Evolutionary conservation across 2,888 invertebrate species (phyloP).

Genomic region (Lissonota sp.): DNA sequence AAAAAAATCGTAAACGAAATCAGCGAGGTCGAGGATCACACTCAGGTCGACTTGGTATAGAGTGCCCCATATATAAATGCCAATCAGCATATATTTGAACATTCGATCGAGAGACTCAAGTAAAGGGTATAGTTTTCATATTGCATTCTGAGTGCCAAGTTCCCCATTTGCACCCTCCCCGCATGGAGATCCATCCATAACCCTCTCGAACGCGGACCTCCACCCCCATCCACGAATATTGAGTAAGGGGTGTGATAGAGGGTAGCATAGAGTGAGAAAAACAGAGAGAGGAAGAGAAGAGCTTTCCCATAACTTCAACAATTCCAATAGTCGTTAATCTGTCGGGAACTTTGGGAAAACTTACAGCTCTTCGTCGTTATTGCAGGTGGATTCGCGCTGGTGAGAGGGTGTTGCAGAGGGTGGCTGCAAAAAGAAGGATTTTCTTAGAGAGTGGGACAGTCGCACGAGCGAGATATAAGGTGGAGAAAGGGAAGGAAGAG

Average conservation of each 20-base stretch:
- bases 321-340: constrained; percentile 82
- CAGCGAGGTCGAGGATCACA: too few relatives aligned
- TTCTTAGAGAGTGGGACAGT: constrained; percentile 36
- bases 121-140: too few relatives aligned
- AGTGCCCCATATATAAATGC: too few relatives aligned
- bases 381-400: constrained; percentile 75
- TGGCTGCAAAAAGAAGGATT: constrained; percentile 55
- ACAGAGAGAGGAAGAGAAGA: background rate
- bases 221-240: background rate
- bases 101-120: too few relatives aligned
- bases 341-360: constrained; percentile 78
- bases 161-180: too few relatives aligned
- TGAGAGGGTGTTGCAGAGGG: constrained; percentile 50
- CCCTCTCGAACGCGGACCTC: too few relatives aligned
- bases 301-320: constrained; percentile 78
- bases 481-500: constrained; percentile 58
- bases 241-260: constrained; percentile 1
- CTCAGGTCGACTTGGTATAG: too few relatives aligned
- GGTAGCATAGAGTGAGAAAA: constrained; percentile 5
- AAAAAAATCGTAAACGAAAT: too few relatives aligned
- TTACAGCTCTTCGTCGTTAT: constrained; percentile 73
- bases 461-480: constrained; percentile 39
- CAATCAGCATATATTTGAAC: too few relatives aligned
- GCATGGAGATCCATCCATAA: too few relatives aligned
- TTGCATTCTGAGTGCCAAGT: too few relatives aligned